Percentiles rank a stretch among this genome's conserved stretches.
These are phyloP conservation scores for Nyctibius grandis DNA, from an alignment of 2,797 vertebrate genomes.

Conservation along the genomic window DNA sequence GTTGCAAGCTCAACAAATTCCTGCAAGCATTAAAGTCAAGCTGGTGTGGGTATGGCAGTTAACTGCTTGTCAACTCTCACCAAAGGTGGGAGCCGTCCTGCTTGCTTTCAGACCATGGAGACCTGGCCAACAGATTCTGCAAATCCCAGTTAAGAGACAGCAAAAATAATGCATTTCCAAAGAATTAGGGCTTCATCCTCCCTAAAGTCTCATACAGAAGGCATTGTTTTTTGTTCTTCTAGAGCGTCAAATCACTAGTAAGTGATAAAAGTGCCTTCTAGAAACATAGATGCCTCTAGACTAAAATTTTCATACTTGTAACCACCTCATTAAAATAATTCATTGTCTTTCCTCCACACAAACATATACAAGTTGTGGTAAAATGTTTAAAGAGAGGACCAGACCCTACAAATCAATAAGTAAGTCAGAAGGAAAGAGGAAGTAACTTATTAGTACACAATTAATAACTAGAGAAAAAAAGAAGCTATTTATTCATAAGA, in stretches of 20 bases:
- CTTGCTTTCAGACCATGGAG: accelerated
- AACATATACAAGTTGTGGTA: neutral
- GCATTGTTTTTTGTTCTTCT: neutral
- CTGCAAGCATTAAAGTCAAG: neutral
- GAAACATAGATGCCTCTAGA: neutral
- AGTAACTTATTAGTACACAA: neutral
- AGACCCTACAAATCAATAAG: neutral
- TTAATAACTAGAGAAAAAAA: neutral
- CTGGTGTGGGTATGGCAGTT: neutral
- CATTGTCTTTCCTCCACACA: neutral
- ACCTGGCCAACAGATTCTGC: neutral
- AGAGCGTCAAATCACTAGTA: neutral
- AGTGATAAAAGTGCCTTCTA: neutral
- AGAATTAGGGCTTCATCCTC: neutral
- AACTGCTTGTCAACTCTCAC: neutral
- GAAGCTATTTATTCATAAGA: neutral
- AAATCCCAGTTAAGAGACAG: neutral
- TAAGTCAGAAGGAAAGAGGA: neutral
- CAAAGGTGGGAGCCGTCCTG: neutral
- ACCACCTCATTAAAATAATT: neutral
- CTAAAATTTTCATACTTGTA: neutral
- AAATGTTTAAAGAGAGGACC: neutral
- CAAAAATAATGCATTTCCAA: neutral
- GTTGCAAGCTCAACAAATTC: neutral
- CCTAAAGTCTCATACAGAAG: neutral